A percentile compares a stretch with the other conserved stretches of the same genome.
Evolutionary conservation across 2,113 vertebrate species (phyloP).

Genomic region (Dinomys branickii): DNA sequence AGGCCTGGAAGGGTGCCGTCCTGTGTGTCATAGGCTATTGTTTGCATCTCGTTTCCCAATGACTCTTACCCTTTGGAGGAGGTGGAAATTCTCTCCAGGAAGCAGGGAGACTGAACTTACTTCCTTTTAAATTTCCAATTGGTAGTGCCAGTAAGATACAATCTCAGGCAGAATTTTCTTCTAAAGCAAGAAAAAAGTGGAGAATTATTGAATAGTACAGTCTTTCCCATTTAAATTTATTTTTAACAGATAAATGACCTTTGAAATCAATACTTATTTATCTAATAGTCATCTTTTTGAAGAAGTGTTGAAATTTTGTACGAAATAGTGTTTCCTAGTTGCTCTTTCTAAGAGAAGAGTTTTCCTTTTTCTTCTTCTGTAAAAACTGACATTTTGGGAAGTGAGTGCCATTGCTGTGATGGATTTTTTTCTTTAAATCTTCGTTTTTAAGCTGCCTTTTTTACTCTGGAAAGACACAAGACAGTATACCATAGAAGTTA

Average conservation of each 20-base stretch:
- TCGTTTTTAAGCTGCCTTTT: slow-evolving; percentile 34
- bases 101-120: background rate
- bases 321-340: background rate
- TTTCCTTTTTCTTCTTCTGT: background rate
- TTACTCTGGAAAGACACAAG: background rate
- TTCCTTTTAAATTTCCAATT: slow-evolving; percentile 44
- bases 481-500: background rate
- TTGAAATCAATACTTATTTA: background rate
- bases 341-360: background rate
- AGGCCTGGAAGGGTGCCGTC: slow-evolving; percentile 35
- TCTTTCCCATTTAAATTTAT: background rate
- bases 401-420: background rate
- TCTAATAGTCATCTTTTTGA: background rate
- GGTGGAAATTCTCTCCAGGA: slow-evolving; percentile 44
- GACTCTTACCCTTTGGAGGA: slow-evolving; percentile 55
- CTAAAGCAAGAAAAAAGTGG: background rate
- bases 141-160: background rate
- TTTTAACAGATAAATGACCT: background rate
- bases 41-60: background rate
- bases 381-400: background rate
- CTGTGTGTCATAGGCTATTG: background rate
- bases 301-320: slow-evolving; percentile 25
- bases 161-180: slow-evolving; percentile 51
- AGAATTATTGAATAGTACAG: background rate
- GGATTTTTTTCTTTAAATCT: background rate